Percentiles rank a stretch among this genome's conserved stretches.
phyloP scores from a whole-genome alignment of 2,888 invertebrate species.

The Aricia artaxerxes region DNA sequence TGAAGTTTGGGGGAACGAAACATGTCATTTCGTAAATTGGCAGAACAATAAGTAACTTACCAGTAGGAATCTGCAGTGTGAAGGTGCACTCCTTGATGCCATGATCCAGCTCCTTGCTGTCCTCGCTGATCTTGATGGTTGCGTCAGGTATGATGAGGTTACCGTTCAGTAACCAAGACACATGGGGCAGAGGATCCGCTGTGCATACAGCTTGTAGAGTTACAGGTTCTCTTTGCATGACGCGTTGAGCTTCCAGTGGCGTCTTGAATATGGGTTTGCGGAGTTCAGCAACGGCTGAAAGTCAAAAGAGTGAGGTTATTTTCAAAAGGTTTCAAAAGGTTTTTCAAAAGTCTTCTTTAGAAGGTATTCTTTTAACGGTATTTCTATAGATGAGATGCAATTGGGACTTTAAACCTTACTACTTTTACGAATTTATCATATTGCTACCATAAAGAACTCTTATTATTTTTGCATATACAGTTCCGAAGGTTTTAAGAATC shows the following conservation, averaged over 20 bases:
- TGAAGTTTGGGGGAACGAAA: too few species aligned
- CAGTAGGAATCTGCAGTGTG: slow-evolving; percentile 87
- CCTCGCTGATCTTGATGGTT: slow-evolving; percentile 82
- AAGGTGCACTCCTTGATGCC: slow-evolving; percentile 90
- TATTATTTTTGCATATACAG: background rate
- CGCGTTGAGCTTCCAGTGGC: slow-evolving; percentile 85
- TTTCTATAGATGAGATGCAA: too few species aligned
- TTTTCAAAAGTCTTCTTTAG: too few species aligned
- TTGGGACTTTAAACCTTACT: too few species aligned
- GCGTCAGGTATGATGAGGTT: slow-evolving; percentile 83
- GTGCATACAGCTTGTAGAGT: slow-evolving; percentile 87
- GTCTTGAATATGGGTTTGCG: slow-evolving; percentile 87
- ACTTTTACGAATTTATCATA: too few species aligned
- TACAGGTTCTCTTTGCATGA: slow-evolving; percentile 85
- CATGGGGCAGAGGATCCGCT: slow-evolving; percentile 94
- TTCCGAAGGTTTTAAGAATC: background rate
- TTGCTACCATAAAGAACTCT: too few species aligned
- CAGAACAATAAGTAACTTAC: slow-evolving; percentile 53
- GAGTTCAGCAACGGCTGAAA: slow-evolving; percentile 86
- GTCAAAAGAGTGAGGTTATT: slow-evolving; percentile 31
- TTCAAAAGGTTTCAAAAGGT: too few species aligned
- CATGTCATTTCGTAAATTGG: too few species aligned
- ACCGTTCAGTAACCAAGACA: slow-evolving; percentile 91
- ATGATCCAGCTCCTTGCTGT: slow-evolving; percentile 85
- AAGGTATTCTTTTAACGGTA: too few species aligned